Conservation (phyloP, 2,888 invertebrate species). For the Autographa pulchrina region DNA sequence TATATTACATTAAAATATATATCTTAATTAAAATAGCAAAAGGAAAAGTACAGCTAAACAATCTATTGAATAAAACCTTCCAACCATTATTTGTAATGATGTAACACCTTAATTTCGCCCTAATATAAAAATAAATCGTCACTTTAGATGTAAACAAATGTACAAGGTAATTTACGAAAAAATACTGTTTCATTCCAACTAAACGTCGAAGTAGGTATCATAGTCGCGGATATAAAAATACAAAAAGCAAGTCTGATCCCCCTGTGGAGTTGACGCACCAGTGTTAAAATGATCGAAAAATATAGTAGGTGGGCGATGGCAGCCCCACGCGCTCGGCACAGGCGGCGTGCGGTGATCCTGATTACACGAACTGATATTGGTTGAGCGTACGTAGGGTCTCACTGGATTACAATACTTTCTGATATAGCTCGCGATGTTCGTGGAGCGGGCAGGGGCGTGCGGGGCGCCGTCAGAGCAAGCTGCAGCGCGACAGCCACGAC, state of each 20-base stretch:
- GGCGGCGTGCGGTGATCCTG: constrained; percentile 50
- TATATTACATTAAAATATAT: constrained; percentile 89
- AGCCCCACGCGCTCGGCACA: constrained; percentile 45
- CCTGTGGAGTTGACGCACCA: constrained; percentile 77
- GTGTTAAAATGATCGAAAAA: constrained; percentile 81
- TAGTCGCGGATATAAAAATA: constrained; percentile 87
- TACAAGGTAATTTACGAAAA: constrained; percentile 78
- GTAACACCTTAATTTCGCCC: constrained; percentile 82
- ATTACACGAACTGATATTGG: constrained; percentile 41
- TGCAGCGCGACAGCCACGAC: constrained; percentile 96
- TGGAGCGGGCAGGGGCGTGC: constrained; percentile 36
- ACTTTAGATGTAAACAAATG: constrained; percentile 78
- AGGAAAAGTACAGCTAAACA: constrained; percentile 87
- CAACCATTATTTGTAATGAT: constrained; percentile 78
- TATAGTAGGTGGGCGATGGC: constrained; percentile 73
- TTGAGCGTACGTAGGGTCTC: constrained; percentile 34
- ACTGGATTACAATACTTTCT: constrained; percentile 44
- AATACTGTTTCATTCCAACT: constrained; percentile 82
- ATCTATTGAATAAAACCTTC: constrained; percentile 86
- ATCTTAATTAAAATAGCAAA: constrained; percentile 88
- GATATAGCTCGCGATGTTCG: constrained; percentile 48
- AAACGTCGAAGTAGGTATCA: constrained; percentile 71
- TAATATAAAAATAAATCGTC: constrained; percentile 75
- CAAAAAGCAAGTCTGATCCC: constrained; percentile 86
- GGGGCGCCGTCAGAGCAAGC: constrained; percentile 94